A percentile compares a stretch with the other conserved stretches of the same genome.
phyloP scores from a whole-genome alignment of 1,140 invertebrate genomes.

The Apolygus lucorum region DNA sequence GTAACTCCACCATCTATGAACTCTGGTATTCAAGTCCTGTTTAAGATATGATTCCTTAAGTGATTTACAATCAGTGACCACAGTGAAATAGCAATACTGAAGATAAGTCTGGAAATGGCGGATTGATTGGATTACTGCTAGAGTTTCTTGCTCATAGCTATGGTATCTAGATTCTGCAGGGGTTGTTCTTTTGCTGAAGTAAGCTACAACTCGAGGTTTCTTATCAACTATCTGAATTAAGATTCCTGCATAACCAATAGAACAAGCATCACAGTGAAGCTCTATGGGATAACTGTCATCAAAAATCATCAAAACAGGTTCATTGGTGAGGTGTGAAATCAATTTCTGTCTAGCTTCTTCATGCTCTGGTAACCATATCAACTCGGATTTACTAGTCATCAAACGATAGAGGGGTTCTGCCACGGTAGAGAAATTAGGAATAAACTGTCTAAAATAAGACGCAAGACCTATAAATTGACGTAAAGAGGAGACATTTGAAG shows the following conservation, averaged over 20 bases:
- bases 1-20: conserved; percentile 37
- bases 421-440: conserved; percentile 33
- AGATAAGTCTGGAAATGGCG: conserved; percentile 39
- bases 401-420: conserved; percentile 31
- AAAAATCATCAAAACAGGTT: conserved; percentile 38
- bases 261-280: conserved; percentile 34
- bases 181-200: conserved; percentile 36
- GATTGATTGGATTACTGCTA: conserved; percentile 36
- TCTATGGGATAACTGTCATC: conserved; percentile 35
- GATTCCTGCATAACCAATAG: conserved; percentile 30
- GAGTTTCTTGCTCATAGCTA: conserved; percentile 39
- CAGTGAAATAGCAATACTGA: conserved; percentile 35
- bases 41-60: conserved; percentile 35
- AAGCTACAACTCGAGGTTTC: conserved; percentile 34
- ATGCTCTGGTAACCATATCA: conserved; percentile 15
- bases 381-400: neutral
- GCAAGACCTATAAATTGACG: conserved; percentile 34
- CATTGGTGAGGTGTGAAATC: conserved; percentile 23
- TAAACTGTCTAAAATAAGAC: conserved; percentile 36
- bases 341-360: conserved; percentile 3
- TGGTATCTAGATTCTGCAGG: conserved; percentile 36
- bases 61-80: conserved; percentile 39
- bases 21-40: conserved; percentile 34
- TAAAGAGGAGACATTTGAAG: conserved; percentile 34
- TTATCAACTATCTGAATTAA: conserved; percentile 23